A percentile compares a stretch with the other conserved stretches of the same genome.
Conservation (phyloP, 2,113 vertebrate genomes). For the Oreocharis arfaki region DNA sequence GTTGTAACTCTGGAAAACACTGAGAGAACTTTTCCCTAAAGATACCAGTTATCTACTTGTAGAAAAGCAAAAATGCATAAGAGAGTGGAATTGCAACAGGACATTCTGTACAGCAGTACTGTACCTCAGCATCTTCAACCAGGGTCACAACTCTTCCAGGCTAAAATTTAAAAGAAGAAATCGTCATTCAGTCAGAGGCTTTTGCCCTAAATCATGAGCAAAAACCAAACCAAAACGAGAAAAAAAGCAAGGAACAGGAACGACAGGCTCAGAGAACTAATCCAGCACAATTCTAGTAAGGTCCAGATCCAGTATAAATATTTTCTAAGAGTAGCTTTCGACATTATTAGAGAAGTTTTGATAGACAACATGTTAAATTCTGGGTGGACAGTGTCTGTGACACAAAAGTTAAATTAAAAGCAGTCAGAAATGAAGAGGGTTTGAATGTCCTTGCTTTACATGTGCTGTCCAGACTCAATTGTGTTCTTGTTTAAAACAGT, state of each 20-base stretch:
- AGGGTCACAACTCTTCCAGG: constrained; percentile 97
- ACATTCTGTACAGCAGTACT: constrained; percentile 29
- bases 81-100: background rate
- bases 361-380: background rate
- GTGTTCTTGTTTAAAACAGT: background rate
- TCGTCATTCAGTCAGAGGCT: background rate
- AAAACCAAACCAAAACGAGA: background rate
- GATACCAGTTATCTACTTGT: background rate
- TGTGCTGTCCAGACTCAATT: background rate
- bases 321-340: background rate
- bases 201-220: background rate
- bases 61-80: background rate
- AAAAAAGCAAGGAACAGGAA: background rate
- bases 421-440: background rate
- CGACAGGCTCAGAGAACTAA: background rate
- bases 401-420: background rate
- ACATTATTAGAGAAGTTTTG: background rate
- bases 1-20: background rate
- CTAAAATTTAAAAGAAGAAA: constrained; percentile 64
- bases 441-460: background rate
- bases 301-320: background rate
- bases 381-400: background rate
- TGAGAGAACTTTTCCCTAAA: background rate
- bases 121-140: constrained; percentile 91
- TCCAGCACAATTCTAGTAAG: background rate